Percentiles rank a stretch among this genome's conserved stretches.
Evolutionary conservation across 1,140 invertebrate genomes (phyloP).

Genomic region (Drosophila virilis): DNA sequence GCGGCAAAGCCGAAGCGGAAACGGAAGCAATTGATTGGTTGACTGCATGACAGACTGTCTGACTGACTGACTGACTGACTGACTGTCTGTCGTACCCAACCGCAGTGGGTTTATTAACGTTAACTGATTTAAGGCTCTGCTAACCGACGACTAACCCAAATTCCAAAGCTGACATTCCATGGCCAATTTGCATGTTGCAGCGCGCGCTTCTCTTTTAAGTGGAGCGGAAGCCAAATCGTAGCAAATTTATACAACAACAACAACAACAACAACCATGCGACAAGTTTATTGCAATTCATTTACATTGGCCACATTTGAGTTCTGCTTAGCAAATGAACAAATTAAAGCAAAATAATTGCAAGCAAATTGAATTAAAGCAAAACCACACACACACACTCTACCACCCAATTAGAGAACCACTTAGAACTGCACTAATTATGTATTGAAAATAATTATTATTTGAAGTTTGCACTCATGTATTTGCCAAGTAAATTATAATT

Average conservation of each 20-base stretch:
- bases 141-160: constrained; percentile 57
- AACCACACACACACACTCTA: constrained; percentile 3
- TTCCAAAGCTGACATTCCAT: constrained; percentile 25
- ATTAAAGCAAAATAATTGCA: constrained; percentile 48
- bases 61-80: constrained; percentile 1
- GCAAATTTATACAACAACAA: constrained; percentile 37
- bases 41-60: neutral
- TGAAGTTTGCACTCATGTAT: too few species aligned
- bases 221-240: constrained; percentile 57
- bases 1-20: constrained; percentile 42
- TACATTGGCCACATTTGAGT: neutral
- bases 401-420: neutral
- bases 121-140: constrained; percentile 58
- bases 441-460: too few species aligned
- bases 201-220: constrained; percentile 48
- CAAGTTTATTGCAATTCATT: neutral
- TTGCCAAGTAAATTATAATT: too few species aligned
- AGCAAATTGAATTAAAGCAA: constrained; percentile 18
- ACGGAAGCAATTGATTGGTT: constrained; percentile 65
- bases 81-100: constrained; percentile 6
- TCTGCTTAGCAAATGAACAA: constrained; percentile 8
- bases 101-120: constrained; percentile 32
- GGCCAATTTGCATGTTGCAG: constrained; percentile 10
- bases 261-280: constrained; percentile 16
- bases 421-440: too few species aligned